These are phyloP conservation scores for Himantopus leucocephalus DNA, from an alignment of 2,113 vertebrate species.

Conservation along the genomic window DNA sequence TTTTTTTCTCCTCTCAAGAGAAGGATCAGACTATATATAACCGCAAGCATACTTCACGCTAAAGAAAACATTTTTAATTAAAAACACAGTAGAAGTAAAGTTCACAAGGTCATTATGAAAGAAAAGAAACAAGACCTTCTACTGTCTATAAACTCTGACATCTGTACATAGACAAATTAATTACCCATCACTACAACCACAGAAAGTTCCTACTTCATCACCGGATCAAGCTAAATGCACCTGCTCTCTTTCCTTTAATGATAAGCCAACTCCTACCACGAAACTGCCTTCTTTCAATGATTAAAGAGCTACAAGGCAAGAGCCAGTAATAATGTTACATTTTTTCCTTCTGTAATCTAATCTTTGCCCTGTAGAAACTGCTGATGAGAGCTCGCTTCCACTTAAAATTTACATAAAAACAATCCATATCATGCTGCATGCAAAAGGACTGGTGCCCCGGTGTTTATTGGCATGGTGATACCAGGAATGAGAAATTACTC, in stretches of 20 bases:
- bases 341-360: constrained; percentile 45
- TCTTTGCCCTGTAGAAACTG: constrained; percentile 53
- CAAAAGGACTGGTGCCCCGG: not conserved
- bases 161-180: not conserved
- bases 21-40: not conserved
- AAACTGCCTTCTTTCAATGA: constrained; percentile 55
- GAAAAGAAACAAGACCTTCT: not conserved
- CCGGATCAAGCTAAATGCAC: not conserved
- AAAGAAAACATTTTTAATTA: not conserved
- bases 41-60: not conserved
- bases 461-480: not conserved
- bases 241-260: constrained; percentile 38
- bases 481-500: not conserved
- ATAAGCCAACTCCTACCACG: not conserved
- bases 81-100: not conserved
- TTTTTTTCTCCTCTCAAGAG: not conserved
- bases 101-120: not conserved
- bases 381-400: constrained; percentile 39
- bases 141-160: not conserved
- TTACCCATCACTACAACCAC: not conserved
- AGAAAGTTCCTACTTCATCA: not conserved
- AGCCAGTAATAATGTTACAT: not conserved
- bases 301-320: constrained; percentile 51
- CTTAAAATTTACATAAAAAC: constrained; percentile 41
- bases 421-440: not conserved